These are phyloP conservation scores for Thryonomys swinderianus DNA, from an alignment of 2,113 vertebrate species.

Conservation along the genomic window DNA sequence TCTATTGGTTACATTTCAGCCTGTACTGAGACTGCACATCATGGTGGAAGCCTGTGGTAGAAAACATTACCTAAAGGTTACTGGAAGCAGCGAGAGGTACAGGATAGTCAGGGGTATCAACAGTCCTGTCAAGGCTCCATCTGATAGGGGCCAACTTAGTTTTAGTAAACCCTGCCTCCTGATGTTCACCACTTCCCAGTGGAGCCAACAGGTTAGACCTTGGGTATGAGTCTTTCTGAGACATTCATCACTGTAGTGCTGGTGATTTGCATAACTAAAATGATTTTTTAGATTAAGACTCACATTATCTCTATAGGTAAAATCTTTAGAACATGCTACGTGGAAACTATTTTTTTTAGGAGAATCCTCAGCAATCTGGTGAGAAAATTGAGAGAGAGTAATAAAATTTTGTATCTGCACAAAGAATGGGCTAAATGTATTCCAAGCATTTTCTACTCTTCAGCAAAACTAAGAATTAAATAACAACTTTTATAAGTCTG, in stretches of 20 bases:
- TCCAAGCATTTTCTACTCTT: constrained; percentile 23
- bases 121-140: too few relatives aligned
- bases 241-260: not conserved
- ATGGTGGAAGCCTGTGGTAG: not conserved
- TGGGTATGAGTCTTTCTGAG: not conserved
- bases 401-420: not conserved
- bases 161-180: not conserved
- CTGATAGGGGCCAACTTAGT: not conserved
- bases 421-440: not conserved
- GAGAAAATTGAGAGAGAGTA: not conserved
- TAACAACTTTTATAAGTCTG: not conserved
- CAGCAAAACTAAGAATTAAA: constrained; percentile 56
- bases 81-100: not conserved
- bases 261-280: not conserved
- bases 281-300: not conserved
- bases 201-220: not conserved
- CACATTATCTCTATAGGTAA: not conserved
- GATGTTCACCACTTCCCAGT: not conserved
- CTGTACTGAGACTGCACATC: not conserved
- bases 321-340: not conserved
- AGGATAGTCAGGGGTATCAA: not conserved
- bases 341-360: constrained; percentile 41
- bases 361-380: not conserved
- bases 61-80: not conserved
- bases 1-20: not conserved